phyloP scores from a whole-genome alignment of 2,797 vertebrate genomes.

The Falco biarmicus region DNA sequence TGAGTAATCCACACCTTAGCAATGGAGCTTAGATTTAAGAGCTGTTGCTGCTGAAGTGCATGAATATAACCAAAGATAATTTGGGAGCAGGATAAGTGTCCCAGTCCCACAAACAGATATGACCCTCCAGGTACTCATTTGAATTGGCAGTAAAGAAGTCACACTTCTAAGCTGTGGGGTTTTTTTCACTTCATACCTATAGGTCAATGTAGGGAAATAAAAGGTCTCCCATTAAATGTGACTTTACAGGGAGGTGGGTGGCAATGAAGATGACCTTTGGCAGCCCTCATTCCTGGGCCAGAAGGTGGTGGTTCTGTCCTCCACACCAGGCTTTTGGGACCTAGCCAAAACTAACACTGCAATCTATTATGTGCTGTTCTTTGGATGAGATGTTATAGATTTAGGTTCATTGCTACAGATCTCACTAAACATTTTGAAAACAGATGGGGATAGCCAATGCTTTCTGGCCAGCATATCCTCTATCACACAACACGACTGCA shows the following conservation, averaged over 20 bases:
- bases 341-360: slow-evolving; percentile 4
- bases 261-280: background rate
- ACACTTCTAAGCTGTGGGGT: background rate
- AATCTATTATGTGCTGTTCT: background rate
- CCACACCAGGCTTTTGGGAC: background rate
- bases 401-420: background rate
- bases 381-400: background rate
- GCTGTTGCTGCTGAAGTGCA: background rate
- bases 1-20: background rate
- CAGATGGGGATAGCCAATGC: slow-evolving; percentile 4
- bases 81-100: background rate
- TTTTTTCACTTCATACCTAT: background rate
- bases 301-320: background rate
- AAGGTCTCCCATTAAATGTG: background rate
- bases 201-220: background rate
- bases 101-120: background rate
- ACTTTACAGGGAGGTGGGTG: background rate
- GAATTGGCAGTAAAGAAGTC: background rate
- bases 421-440: background rate
- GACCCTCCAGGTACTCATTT: background rate
- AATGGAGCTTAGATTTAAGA: background rate
- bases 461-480: background rate
- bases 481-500: background rate
- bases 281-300: background rate
- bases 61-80: background rate